Evolutionary conservation across 2,113 vertebrate genomes (phyloP).

Genomic region (Poecilia latipinna): DNA sequence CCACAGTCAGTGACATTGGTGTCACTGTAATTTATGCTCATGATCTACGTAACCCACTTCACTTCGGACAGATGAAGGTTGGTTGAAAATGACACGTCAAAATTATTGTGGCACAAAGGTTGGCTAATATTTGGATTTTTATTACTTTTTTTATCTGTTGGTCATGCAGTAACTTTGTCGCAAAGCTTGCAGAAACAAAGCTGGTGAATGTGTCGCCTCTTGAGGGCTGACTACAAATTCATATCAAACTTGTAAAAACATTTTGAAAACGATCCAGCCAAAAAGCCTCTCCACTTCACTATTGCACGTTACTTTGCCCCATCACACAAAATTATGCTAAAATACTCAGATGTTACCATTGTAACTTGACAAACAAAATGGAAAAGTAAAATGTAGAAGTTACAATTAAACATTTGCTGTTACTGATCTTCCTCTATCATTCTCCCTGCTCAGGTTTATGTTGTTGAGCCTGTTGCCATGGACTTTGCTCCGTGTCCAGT

Average conservation of each 20-base stretch:
- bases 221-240: too few relatives aligned
- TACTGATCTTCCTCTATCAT: neutral
- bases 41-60: constrained; percentile 88
- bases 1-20: constrained; percentile 88
- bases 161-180: neutral
- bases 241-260: too few relatives aligned
- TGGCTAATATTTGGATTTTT: neutral
- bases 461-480: constrained; percentile 92
- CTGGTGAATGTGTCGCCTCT: too few relatives aligned
- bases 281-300: too few relatives aligned
- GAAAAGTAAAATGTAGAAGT: neutral
- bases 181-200: too few relatives aligned
- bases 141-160: neutral
- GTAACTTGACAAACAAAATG: neutral
- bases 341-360: neutral
- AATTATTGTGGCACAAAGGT: neutral
- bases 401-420: neutral
- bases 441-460: constrained; percentile 83
- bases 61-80: constrained; percentile 94
- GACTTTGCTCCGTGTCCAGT: constrained; percentile 88
- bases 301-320: too few relatives aligned
- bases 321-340: neutral
- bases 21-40: constrained; percentile 86
- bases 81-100: constrained; percentile 2
- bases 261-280: too few relatives aligned